These are phyloP conservation scores for Diloba caeruleocephala DNA, from an alignment of 2,888 invertebrate species.

Conservation along the genomic window DNA sequence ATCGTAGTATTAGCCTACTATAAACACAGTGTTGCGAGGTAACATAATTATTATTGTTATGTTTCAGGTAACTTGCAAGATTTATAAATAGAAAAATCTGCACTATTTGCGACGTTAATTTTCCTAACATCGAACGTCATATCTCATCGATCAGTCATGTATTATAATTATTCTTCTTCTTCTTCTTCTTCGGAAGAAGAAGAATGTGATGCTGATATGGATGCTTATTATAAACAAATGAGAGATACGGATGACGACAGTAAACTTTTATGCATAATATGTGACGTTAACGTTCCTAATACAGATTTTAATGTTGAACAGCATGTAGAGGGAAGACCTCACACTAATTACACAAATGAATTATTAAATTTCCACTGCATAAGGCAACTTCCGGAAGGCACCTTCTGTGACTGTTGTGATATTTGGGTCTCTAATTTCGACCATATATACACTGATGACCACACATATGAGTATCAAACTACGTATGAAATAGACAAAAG, in stretches of 20 bases:
- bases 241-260: neutral
- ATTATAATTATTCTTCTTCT: no score
- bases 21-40: no score
- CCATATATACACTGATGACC: conserved; percentile 2
- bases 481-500: neutral
- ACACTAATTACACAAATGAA: neutral
- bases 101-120: no score
- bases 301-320: neutral
- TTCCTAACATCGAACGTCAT: no score
- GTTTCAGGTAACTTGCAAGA: no score
- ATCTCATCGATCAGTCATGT: no score
- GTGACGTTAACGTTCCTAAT: neutral
- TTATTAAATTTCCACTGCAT: neutral
- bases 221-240: neutral
- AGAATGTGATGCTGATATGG: no score
- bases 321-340: conserved; percentile 7
- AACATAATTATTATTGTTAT: no score
- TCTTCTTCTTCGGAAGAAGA: no score
- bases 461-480: neutral
- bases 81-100: no score
- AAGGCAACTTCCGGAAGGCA: fast-evolving
- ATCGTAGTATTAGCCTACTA: no score
- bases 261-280: neutral
- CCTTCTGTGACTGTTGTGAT: conserved; percentile 10
- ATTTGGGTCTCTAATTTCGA: neutral